These are phyloP conservation scores for Oscheius sp. DNA, from an alignment of 2,888 invertebrate genomes.

Conservation along the genomic window DNA sequence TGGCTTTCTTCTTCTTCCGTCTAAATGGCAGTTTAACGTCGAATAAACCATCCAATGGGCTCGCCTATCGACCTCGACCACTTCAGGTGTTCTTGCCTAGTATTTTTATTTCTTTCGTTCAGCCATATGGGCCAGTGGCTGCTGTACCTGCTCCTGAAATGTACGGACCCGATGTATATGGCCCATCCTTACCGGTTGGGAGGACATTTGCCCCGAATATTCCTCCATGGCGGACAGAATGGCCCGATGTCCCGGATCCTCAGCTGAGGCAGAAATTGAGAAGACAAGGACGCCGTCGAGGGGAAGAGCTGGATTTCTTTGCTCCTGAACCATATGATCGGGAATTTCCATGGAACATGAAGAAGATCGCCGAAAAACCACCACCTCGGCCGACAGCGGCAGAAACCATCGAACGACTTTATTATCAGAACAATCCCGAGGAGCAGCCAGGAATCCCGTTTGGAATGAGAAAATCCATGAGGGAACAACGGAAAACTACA, in stretches of 20 bases:
- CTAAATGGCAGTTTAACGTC: conserved; percentile 63
- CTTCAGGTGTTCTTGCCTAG: background rate
- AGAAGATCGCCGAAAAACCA: conserved; percentile 25
- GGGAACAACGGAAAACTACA: conserved; percentile 23
- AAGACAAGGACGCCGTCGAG: conserved; percentile 18
- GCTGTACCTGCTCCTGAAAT: background rate
- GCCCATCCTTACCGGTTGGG: conserved; percentile 33
- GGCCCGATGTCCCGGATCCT: conserved; percentile 57
- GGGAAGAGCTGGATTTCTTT: conserved; percentile 48
- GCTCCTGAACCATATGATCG: conserved; percentile 52
- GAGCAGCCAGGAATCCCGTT: conserved; percentile 49
- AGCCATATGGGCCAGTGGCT: background rate
- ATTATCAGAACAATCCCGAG: conserved; percentile 50
- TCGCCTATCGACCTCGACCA: background rate
- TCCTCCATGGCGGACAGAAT: conserved; percentile 58
- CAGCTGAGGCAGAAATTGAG: conserved; percentile 55
- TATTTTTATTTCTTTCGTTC: background rate
- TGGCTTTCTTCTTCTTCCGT: conserved; percentile 67
- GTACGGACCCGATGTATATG: no score
- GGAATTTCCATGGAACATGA: conserved; percentile 57
- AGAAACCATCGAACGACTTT: conserved; percentile 48
- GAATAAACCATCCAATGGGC: conserved; percentile 45
- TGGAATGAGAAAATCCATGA: conserved; percentile 43
- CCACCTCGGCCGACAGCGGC: conserved; percentile 17
- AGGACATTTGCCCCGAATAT: conserved; percentile 36